phyloP scores from a whole-genome alignment of 1,140 invertebrate species.

The Cydia pomonella region DNA sequence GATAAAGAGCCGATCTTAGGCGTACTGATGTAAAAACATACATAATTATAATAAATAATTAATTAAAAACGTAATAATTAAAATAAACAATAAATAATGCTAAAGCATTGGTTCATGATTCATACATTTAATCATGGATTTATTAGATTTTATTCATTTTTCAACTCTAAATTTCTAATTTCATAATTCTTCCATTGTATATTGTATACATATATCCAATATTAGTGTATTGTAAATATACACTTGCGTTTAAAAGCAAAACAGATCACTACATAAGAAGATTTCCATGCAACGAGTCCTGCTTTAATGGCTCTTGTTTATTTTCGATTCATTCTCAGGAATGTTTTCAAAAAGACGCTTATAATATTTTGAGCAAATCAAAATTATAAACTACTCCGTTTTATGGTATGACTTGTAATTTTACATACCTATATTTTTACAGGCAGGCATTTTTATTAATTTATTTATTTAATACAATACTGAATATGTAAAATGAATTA shows the following conservation, averaged over 20 bases:
- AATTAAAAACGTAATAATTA: conserved; percentile 4
- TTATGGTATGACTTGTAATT: too few species aligned
- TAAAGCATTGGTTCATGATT: neutral
- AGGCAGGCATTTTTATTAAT: too few species aligned
- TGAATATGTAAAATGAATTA: neutral
- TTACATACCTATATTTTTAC: too few species aligned
- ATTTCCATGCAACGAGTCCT: neutral
- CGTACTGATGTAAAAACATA: neutral
- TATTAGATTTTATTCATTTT: neutral
- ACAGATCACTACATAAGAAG: neutral
- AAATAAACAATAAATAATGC: conserved; percentile 20
- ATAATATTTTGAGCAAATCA: neutral
- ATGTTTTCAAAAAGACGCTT: conserved; percentile 10
- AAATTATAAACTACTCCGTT: neutral
- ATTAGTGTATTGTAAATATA: neutral
- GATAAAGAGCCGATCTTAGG: too few species aligned
- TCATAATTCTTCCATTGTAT: too few species aligned
- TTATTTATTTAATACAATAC: neutral
- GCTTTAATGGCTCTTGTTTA: too few species aligned
- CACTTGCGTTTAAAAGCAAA: neutral
- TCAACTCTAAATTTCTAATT: too few species aligned
- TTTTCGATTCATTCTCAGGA: neutral
- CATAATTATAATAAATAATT: conserved; percentile 13
- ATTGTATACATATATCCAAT: too few species aligned
- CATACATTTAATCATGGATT: neutral